These are phyloP conservation scores for Dyspetes luteomarginatus DNA, from an alignment of 2,888 invertebrate species.

Conservation along the genomic window DNA sequence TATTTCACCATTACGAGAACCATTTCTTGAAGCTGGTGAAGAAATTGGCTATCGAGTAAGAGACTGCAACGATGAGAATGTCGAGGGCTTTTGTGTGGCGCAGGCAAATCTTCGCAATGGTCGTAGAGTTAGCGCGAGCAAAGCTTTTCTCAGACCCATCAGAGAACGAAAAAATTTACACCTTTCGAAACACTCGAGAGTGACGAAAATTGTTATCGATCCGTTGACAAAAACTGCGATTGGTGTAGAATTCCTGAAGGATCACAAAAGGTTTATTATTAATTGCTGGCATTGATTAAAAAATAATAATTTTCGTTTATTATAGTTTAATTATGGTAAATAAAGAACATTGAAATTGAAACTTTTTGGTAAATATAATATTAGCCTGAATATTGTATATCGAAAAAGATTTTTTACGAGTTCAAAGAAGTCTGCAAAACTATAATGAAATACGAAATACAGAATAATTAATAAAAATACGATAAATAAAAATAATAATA, in stretches of 20 bases:
- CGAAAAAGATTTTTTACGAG: too few species aligned
- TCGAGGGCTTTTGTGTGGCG: conserved; percentile 88
- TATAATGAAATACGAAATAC: too few species aligned
- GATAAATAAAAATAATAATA: not conserved
- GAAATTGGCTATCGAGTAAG: conserved; percentile 88
- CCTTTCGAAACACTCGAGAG: conserved; percentile 89
- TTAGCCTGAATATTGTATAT: too few species aligned
- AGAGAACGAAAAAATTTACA: conserved; percentile 87
- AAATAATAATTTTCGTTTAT: too few species aligned
- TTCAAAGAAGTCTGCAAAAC: too few species aligned
- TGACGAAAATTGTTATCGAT: conserved; percentile 88
- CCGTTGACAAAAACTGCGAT: conserved; percentile 85
- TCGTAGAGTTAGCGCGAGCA: conserved; percentile 90
- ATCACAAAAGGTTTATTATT: conserved; percentile 82
- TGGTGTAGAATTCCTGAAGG: conserved; percentile 89
- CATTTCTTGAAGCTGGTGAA: conserved; percentile 88
- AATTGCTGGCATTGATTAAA: conserved; percentile 19
- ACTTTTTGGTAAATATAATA: too few species aligned
- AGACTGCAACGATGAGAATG: conserved; percentile 88
- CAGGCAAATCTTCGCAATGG: conserved; percentile 90
- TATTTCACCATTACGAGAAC: conserved; percentile 86
- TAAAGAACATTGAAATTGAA: too few species aligned
- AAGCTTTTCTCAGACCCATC: conserved; percentile 90
- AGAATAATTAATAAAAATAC: too few species aligned
- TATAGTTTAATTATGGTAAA: too few species aligned